A percentile compares a stretch with the other conserved stretches of the same genome.
Evolutionary conservation across 2,797 vertebrate species (phyloP).

Genomic region (Anguilla anguilla): DNA sequence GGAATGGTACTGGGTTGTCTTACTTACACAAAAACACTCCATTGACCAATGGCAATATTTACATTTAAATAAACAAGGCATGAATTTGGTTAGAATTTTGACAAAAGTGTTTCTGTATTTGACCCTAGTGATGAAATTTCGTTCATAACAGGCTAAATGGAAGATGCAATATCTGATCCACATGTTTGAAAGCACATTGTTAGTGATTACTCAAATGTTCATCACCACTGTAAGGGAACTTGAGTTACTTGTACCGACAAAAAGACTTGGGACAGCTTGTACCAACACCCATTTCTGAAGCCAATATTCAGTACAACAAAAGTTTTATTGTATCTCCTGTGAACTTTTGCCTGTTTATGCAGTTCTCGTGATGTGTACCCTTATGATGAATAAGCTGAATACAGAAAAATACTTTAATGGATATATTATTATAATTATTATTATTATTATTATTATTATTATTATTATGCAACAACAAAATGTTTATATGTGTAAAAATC

Average conservation of each 20-base stretch:
- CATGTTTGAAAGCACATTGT: background rate
- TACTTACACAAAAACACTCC: background rate
- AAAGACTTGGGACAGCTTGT: background rate
- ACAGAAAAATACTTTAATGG: background rate
- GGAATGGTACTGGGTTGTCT: background rate
- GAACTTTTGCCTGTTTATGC: too few species aligned
- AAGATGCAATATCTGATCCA: background rate
- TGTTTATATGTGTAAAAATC: background rate
- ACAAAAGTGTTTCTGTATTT: slow-evolving; percentile 6
- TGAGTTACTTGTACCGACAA: background rate
- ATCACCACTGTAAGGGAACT: background rate
- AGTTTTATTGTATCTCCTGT: too few species aligned
- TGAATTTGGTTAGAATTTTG: background rate
- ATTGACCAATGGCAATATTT: background rate
- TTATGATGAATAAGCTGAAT: background rate
- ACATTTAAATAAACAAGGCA: background rate
- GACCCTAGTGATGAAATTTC: background rate
- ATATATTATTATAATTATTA: too few species aligned
- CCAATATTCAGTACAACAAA: background rate
- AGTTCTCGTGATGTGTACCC: too few species aligned
- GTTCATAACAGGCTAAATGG: background rate
- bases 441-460: background rate
- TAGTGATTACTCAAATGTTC: background rate
- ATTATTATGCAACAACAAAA: background rate
- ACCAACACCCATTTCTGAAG: background rate